Evolutionary conservation across 2,113 vertebrate genomes (phyloP).

Genomic region (Ceyx melanurus): DNA sequence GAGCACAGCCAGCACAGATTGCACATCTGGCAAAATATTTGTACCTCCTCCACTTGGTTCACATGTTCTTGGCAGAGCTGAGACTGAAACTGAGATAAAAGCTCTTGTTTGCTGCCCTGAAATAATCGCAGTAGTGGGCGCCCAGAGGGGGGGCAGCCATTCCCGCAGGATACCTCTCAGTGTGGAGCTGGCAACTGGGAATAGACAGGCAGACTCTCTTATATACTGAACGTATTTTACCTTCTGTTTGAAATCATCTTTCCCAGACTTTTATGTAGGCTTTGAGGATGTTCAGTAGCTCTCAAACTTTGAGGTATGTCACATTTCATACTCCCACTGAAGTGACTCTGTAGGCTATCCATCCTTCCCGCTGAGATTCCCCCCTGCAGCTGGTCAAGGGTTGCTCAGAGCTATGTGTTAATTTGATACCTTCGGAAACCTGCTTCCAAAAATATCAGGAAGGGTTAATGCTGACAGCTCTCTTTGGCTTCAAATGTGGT

Average conservation of each 20-base stretch:
- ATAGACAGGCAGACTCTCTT: background rate
- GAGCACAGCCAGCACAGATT: background rate
- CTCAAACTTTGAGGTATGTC: background rate
- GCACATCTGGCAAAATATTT: background rate
- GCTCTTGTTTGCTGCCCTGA: background rate
- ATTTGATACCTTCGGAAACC: background rate
- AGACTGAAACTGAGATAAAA: background rate
- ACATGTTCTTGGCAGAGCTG: background rate
- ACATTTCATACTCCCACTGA: background rate
- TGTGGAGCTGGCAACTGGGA: background rate
- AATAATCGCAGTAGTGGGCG: background rate
- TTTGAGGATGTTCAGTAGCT: background rate
- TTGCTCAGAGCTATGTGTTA: background rate
- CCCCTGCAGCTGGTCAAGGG: background rate
- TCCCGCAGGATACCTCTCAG: background rate
- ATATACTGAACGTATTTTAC: background rate
- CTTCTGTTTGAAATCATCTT: background rate
- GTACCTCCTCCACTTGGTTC: background rate
- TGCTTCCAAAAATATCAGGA: background rate
- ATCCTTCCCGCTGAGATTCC: background rate
- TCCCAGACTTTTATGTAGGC: background rate
- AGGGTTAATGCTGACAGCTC: background rate
- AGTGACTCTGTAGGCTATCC: fast-evolving
- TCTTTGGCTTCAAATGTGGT: background rate
- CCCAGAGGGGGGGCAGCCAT: background rate